Percentiles rank a stretch among this genome's conserved stretches.
phyloP scores from a whole-genome alignment of 2,888 invertebrate genomes.

The Macaria notata region DNA sequence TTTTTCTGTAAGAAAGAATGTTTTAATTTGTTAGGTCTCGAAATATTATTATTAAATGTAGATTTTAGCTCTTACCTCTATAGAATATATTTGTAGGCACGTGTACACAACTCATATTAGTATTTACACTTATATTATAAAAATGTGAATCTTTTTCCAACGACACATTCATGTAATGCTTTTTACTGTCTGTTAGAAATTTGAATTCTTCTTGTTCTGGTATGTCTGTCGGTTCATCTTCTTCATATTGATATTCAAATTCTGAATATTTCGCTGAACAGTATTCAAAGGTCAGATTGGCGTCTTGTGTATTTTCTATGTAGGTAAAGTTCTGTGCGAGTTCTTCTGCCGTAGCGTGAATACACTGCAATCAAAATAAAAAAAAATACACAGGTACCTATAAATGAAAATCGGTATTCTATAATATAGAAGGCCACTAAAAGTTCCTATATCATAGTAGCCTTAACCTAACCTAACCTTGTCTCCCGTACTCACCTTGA shows the following conservation, averaged over 20 bases:
- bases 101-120: conserved; percentile 92
- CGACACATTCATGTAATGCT: conserved; percentile 78
- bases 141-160: conserved; percentile 91
- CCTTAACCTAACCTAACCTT: not conserved
- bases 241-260: conserved; percentile 47
- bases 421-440: too few species aligned
- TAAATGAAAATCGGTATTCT: too few species aligned
- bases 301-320: conserved; percentile 54
- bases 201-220: not conserved
- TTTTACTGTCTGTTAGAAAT: not conserved
- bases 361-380: conserved; percentile 82
- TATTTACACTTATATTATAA: conserved; percentile 91
- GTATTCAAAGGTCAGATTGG: conserved; percentile 80
- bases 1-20: conserved; percentile 55
- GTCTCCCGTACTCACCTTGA: conserved; percentile 79
- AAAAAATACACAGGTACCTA: too few species aligned
- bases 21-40: too few species aligned
- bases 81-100: conserved; percentile 97
- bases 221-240: conserved; percentile 18
- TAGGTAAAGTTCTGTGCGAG: conserved; percentile 84
- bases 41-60: too few species aligned
- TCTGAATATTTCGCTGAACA: conserved; percentile 92
- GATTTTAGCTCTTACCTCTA: conserved; percentile 74
- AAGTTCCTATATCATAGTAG: too few species aligned
- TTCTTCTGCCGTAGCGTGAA: conserved; percentile 88